phyloP scores from a whole-genome alignment of 1,140 invertebrate genomes.

The Metaphire vulgaris region DNA sequence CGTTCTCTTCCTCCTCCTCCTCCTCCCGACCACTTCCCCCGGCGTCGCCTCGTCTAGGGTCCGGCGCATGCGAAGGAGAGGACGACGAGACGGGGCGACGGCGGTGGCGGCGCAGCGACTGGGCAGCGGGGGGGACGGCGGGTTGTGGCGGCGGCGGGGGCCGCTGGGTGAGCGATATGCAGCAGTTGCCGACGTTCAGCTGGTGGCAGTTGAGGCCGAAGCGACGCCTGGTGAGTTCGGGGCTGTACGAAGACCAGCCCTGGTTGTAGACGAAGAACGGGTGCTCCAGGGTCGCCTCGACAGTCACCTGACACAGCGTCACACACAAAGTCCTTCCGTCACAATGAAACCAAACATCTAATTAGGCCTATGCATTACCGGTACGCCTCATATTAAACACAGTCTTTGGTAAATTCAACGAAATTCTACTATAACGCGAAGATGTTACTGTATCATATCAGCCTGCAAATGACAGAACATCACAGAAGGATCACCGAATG shows the following conservation, averaged over 20 bases:
- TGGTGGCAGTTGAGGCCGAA: slow-evolving; percentile 71
- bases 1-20: not conserved
- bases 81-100: not conserved
- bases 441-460: no score
- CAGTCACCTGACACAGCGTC: slow-evolving; percentile 61
- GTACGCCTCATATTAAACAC: no score
- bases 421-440: no score
- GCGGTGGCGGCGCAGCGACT: not conserved
- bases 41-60: not conserved
- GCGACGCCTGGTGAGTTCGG: slow-evolving; percentile 63
- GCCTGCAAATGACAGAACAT: no score
- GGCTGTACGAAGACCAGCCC: slow-evolving; percentile 78
- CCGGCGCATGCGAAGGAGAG: not conserved
- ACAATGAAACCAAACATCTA: slow-evolving; percentile 2
- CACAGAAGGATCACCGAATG: no score
- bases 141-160: slow-evolving; percentile 38
- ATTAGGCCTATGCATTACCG: no score
- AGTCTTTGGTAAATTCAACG: no score
- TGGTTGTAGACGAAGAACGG: slow-evolving; percentile 81
- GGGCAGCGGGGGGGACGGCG: slow-evolving; percentile 30
- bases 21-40: not conserved
- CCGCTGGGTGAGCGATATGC: slow-evolving; percentile 68
- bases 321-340: not conserved
- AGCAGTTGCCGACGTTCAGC: slow-evolving; percentile 73
- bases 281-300: slow-evolving; percentile 72